Conservation (phyloP, 2,797 vertebrate genomes). For the Rhabdophis nuchalis region DNA sequence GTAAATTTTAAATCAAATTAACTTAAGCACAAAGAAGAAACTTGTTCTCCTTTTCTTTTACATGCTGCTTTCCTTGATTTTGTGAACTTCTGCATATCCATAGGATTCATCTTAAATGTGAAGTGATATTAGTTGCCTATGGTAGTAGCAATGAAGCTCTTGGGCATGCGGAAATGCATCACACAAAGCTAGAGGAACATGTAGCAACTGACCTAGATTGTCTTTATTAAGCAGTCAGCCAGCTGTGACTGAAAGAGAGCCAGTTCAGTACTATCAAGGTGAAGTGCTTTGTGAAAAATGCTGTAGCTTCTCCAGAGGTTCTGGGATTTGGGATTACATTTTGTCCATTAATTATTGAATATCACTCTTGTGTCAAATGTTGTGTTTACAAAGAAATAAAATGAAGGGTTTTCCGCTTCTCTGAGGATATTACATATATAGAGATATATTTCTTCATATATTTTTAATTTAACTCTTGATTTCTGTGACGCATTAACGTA, state of each 20-base stretch:
- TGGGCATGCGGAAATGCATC: not conserved
- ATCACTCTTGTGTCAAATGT: not conserved
- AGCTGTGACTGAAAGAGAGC: conserved; percentile 10
- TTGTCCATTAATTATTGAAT: not conserved
- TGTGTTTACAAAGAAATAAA: not conserved
- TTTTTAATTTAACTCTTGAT: not conserved
- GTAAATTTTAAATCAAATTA: not conserved
- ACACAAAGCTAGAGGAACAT: not conserved
- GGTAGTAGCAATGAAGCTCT: not conserved
- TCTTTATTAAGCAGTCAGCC: conserved; percentile 8
- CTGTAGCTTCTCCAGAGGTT: not conserved
- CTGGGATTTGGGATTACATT: not conserved
- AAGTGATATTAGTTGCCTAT: not conserved
- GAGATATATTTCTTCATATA: not conserved
- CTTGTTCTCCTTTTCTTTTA: not conserved
- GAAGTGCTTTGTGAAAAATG: not conserved
- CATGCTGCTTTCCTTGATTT: not conserved
- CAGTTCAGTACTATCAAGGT: not conserved
- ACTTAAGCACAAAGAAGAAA: not conserved
- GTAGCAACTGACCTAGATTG: conserved; percentile 9
- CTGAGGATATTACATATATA: not conserved
- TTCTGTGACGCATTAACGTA: not conserved
- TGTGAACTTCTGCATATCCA: not conserved
- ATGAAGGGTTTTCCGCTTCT: not conserved
- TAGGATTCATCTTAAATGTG: not conserved